phyloP scores from a whole-genome alignment of 2,888 invertebrate genomes.

The Ormyrus pomaceus region DNA sequence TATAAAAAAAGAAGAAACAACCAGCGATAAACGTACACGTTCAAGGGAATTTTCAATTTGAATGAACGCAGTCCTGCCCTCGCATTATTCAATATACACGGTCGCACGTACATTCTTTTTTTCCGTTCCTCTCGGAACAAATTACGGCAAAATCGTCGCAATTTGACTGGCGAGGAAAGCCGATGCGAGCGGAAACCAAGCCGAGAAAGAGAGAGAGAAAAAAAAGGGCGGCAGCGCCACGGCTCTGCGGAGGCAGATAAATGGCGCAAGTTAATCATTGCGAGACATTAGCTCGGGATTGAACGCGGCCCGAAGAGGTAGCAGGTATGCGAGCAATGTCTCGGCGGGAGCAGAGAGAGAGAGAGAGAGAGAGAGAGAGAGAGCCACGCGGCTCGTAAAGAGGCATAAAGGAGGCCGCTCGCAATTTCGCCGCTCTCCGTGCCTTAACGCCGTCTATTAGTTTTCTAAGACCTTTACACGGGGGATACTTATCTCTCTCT shows the following conservation, averaged over 20 bases:
- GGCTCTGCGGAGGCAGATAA: conserved; percentile 34
- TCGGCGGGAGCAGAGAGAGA: conserved; percentile 6
- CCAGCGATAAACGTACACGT: neutral
- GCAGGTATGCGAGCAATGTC: conserved; percentile 52
- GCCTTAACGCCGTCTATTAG: conserved; percentile 51
- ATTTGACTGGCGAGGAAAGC: neutral
- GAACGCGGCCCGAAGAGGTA: conserved; percentile 23
- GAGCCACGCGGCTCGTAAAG: conserved; percentile 36
- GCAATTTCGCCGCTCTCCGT: conserved; percentile 38
- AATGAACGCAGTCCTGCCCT: neutral
- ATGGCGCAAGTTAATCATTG: conserved; percentile 52
- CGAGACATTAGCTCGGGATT: conserved; percentile 50
- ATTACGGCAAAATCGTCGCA: conserved; percentile 8
- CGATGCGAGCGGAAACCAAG: neutral
- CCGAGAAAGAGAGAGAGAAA: neutral
- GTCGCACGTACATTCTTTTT: neutral
- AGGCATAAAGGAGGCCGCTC: conserved; percentile 52
- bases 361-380: conserved; percentile 6
- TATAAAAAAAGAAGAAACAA: too few relatives aligned
- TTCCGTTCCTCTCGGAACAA: neutral
- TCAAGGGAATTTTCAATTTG: neutral
- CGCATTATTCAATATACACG: neutral
- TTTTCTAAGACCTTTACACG: conserved; percentile 46
- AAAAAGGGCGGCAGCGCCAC: neutral
- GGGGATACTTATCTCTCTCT: conserved; percentile 33